Base-by-base conservation (phyloP, 2,888 invertebrate genomes). In the Formica aserva region DNA sequence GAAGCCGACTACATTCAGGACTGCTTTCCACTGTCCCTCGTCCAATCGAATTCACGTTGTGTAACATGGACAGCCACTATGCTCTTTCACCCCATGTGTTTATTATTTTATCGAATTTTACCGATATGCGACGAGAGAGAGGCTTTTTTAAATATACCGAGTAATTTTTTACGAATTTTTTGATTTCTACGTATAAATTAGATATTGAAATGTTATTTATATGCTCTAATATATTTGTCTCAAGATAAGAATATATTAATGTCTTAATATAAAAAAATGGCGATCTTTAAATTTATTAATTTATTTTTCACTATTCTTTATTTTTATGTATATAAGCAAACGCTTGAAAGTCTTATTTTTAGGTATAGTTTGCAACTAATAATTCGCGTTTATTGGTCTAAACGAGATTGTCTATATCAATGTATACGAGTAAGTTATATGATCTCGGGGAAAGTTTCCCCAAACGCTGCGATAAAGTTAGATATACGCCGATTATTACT, bases 1-100 rank as follows among this genome's bases (percentile, higher is more conserved):
- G 93, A 93, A 91, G 92, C 90, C 88, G 91, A 85, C 90, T 88
- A 74, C 83, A 86, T 82, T 77, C 84, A 82, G 85, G 83, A 85
- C 88, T 92, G 90, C 88, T 86, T 87, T 91, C 89, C 86, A 87
- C 89, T 88, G 80, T 86, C 89, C 86, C 88, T 69, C 63, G 45
- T 48, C 13, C 55, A 74, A 22, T 57, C 85, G 78, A 83, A 62
- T 84, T 65, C 69, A 38, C 71, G 41, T 84, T 81, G 80, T 78
- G 82, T 78, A 81, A 77, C 71, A 65, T 78, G 57, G 71, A 60
- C 71, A 78, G 71, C 57, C 78, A 57, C 41, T 69, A 78, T 41
- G 57, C 71, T 15, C 41, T 78, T 78, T 60, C 60, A 71, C 29
- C 45, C 78, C 8, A 18, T 18, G 11, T 32, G 32, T 15, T 41